Conservation (phyloP, 2,888 invertebrate species). For the Elegia similella region DNA sequence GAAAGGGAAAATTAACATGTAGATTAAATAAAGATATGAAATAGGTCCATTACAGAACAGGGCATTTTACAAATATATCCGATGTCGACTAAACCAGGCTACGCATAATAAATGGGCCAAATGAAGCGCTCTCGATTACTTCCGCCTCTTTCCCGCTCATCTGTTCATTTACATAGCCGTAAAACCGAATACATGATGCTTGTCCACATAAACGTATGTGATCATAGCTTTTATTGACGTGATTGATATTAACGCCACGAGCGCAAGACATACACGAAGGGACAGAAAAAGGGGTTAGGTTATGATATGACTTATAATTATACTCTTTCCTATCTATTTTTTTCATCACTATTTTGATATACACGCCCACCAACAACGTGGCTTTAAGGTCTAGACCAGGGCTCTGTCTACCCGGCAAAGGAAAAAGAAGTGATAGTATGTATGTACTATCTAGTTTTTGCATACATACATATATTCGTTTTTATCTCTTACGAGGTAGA, state of each 20-base stretch:
- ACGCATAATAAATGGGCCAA: constrained; percentile 39
- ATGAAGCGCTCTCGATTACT: constrained; percentile 33
- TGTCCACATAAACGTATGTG: constrained; percentile 20
- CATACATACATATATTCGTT: no score
- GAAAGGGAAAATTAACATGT: no score
- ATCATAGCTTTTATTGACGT: constrained; percentile 29
- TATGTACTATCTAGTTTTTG: no score
- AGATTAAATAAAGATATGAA: not conserved
- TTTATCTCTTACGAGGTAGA: no score
- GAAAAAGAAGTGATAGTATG: no score
- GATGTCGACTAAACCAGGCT: not conserved
- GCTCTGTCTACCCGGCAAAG: no score
- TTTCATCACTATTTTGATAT: no score
- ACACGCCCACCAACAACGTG: no score
- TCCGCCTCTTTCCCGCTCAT: constrained; percentile 26
- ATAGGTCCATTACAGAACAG: not conserved
- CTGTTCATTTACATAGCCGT: constrained; percentile 20
- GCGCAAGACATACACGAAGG: not conserved
- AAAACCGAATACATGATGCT: constrained; percentile 18
- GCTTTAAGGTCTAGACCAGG: no score
- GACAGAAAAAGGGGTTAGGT: not conserved
- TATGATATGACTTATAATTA: no score
- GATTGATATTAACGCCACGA: constrained; percentile 7
- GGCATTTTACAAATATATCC: not conserved
- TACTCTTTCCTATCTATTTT: no score